Evolutionary conservation across 2,113 vertebrate species (phyloP).

Genomic region (Mus pahari): DNA sequence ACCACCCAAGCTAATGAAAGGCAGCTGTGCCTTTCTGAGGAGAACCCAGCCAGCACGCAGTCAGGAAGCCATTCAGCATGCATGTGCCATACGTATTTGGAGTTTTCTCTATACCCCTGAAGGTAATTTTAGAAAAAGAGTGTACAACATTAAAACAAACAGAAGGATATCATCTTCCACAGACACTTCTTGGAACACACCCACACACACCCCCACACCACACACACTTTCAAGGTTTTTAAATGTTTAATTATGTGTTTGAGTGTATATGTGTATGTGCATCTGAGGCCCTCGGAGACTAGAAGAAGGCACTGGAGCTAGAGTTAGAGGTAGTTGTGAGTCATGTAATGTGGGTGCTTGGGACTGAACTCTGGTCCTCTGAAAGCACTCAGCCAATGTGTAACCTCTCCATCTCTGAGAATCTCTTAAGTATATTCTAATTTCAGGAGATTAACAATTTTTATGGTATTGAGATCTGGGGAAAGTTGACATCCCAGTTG

Average conservation of each 20-base stretch:
- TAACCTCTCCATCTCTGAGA: not conserved
- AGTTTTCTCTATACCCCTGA: not conserved
- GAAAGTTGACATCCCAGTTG: not conserved
- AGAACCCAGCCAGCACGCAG: not conserved
- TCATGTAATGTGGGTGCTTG: not conserved
- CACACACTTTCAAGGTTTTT: not conserved
- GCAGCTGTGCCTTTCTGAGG: not conserved
- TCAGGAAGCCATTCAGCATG: accelerated
- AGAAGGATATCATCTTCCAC: not conserved
- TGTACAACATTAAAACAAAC: not conserved
- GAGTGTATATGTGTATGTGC: not conserved
- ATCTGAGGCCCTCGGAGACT: not conserved
- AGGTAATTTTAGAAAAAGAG: not conserved
- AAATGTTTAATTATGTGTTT: not conserved
- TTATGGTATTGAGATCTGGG: not conserved
- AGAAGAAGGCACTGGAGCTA: too few relatives aligned
- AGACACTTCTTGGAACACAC: not conserved
- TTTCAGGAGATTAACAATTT: not conserved
- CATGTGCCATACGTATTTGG: accelerated
- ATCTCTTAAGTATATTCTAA: not conserved
- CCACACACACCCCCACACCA: not conserved
- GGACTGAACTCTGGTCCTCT: not conserved
- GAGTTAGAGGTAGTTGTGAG: not conserved
- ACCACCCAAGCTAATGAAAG: not conserved
- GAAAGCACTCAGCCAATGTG: too few relatives aligned